These are phyloP conservation scores for Fratercula arctica DNA, from an alignment of 2,797 vertebrate genomes.

Conservation along the genomic window DNA sequence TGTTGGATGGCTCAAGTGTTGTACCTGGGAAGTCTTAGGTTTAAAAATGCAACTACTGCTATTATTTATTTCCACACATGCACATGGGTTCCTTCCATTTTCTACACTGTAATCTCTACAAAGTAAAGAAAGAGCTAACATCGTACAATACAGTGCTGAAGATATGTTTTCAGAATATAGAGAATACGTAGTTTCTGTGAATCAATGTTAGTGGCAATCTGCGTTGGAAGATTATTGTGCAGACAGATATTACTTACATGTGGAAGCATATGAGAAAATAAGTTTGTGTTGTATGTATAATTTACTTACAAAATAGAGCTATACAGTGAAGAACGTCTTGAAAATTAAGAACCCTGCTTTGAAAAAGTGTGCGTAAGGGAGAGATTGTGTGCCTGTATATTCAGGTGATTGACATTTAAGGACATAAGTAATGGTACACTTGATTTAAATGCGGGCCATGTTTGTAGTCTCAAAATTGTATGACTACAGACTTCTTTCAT, in stretches of 20 bases:
- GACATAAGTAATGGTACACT: not conserved
- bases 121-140: not conserved
- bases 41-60: not conserved
- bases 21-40: not conserved
- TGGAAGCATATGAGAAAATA: not conserved
- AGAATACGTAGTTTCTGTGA: not conserved
- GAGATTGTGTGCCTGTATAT: not conserved
- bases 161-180: not conserved
- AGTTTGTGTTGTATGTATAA: not conserved
- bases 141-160: not conserved
- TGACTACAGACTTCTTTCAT: not conserved
- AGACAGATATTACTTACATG: not conserved
- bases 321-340: not conserved
- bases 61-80: fast-evolving
- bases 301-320: not conserved
- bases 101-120: not conserved
- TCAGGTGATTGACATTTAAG: not conserved
- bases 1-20: not conserved
- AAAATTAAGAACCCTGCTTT: not conserved
- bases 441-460: not conserved
- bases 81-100: fast-evolving
- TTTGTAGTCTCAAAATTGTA: not conserved
- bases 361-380: not conserved
- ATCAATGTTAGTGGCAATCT: not conserved
- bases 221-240: not conserved